Percentiles rank a stretch among this genome's conserved stretches.
Evolutionary conservation across 2,113 vertebrate genomes (phyloP).

Genomic region (Leptosomus discolor): DNA sequence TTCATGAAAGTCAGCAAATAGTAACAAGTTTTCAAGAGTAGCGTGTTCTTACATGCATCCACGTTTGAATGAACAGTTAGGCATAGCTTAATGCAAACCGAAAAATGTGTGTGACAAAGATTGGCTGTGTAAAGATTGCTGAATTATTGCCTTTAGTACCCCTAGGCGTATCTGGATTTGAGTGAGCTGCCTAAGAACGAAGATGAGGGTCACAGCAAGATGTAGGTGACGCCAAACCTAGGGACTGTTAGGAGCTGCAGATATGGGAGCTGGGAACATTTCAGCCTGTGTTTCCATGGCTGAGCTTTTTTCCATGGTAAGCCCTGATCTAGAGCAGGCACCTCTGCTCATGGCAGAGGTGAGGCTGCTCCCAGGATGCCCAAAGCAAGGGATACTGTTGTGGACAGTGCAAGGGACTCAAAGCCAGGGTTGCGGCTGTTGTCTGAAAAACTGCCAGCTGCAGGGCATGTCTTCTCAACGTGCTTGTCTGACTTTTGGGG

Average conservation of each 20-base stretch:
- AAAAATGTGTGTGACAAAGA: background rate
- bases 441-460: background rate
- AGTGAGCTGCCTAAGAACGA: background rate
- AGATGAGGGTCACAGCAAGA: background rate
- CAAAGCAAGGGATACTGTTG: background rate
- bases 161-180: background rate
- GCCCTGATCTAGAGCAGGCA: background rate
- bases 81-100: background rate
- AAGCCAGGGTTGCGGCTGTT: background rate
- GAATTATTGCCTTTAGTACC: background rate
- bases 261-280: background rate
- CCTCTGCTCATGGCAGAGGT: background rate
- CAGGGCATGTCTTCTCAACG: background rate
- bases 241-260: background rate
- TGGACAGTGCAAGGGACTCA: background rate
- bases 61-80: background rate
- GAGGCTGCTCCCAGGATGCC: background rate
- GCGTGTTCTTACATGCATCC: background rate
- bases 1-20: background rate
- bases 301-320: background rate
- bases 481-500: background rate
- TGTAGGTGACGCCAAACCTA: background rate
- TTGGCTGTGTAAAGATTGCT: background rate
- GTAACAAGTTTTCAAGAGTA: background rate
- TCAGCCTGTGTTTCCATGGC: background rate